A percentile compares a stretch with the other conserved stretches of the same genome.
phyloP scores from a whole-genome alignment of 2,113 vertebrate genomes.

The Phalacrocorax aristotelis region DNA sequence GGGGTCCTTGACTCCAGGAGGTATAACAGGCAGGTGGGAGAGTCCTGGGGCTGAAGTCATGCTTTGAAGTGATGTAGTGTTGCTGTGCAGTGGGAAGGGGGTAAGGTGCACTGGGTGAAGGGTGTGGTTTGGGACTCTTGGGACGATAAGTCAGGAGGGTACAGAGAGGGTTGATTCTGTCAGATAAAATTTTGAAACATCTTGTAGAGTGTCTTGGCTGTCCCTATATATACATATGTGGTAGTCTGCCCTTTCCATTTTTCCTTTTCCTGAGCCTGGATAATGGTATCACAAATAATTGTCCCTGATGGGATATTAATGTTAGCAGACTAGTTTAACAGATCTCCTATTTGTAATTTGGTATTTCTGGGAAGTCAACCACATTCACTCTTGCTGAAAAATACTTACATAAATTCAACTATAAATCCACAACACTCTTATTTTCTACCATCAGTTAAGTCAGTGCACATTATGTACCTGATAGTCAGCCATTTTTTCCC shows the following conservation, averaged over 20 bases:
- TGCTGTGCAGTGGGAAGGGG: not conserved
- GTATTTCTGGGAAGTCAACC: constrained; percentile 12
- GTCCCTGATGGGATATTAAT: not conserved
- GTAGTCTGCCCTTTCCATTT: not conserved
- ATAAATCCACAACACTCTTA: not conserved
- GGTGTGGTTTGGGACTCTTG: not conserved
- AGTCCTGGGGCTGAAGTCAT: not conserved
- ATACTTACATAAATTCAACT: not conserved
- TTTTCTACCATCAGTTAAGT: constrained; percentile 9
- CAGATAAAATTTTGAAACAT: not conserved
- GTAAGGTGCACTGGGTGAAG: not conserved
- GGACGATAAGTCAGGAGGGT: not conserved
- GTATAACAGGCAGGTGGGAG: accelerated
- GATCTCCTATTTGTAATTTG: not conserved
- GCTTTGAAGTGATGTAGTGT: not conserved
- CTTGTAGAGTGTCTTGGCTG: accelerated
- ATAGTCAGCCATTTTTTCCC: not conserved
- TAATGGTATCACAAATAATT: not conserved
- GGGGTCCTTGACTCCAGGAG: not conserved
- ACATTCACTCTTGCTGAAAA: not conserved
- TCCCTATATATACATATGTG: accelerated
- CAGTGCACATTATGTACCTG: not conserved
- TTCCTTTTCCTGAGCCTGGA: not conserved
- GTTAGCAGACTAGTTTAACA: not conserved
- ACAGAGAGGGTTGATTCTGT: not conserved